Base-by-base conservation (phyloP, 2,113 vertebrate genomes). In the Zootoca vivipara region DNA sequence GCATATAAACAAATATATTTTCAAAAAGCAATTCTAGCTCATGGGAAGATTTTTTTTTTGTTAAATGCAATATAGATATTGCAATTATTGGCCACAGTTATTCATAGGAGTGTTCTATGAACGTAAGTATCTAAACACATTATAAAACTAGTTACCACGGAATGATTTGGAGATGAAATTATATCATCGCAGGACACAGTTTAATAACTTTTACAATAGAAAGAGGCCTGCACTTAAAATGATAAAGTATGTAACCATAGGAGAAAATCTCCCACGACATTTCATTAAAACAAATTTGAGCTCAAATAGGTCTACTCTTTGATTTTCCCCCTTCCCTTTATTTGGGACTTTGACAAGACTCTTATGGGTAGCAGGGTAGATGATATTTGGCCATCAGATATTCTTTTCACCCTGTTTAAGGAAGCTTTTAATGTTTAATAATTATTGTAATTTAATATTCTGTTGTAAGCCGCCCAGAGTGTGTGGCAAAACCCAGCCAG, bases 131-230 rank as follows among this genome's bases (percentile, higher is more conserved):
- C 42, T 56, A 22, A 56, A 70, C 24, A 72, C 46, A 72, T 87
- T 87, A 40, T 12, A 62, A 12, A 74, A 74, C 65, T 80, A 70
- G 77, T 70, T 80, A 87, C 33, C 85, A 80, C 80, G 65, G 64
- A 87, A 87, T 80, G 35, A 69, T 80, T 78, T 83, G 38, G 64
- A 69, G 77, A 79, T 70, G n/a, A 10, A 79, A 69, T 80, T 79
- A 56, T 35, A 20, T 70, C 26, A 58, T 40, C n/a, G 15, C 42
- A 87, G 70, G 42, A 72, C 24, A 70, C 46, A 56, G 56, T 80
- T 56, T 72, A 87, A 87, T 72, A 80, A 58, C 33, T 87, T 52
- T 56, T 70, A 70, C 8, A 70, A 3, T 22, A 70, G 35, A 70
- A n/a, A 70, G 12, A 9, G 38, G 6, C 46, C 30, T 46, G 5